Evolutionary conservation across 1,140 invertebrate species (phyloP).

Genomic region (Drosophila nigromelanica): DNA sequence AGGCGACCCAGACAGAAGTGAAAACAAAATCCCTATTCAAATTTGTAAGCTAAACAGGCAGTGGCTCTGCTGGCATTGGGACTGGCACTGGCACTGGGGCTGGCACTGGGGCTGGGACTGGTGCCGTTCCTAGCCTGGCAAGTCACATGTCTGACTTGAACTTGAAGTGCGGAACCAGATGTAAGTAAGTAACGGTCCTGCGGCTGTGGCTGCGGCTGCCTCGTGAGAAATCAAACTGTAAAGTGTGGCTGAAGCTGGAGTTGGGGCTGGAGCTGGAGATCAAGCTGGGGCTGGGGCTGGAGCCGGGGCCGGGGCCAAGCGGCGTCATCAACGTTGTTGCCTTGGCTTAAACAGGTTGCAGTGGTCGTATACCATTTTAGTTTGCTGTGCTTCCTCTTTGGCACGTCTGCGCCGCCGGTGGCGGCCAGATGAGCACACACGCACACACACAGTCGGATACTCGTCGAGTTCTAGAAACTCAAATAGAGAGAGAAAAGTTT

Average conservation of each 20-base stretch:
- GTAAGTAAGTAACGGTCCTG: slow-evolving; percentile 79
- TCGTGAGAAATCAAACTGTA: slow-evolving; percentile 82
- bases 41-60: slow-evolving; percentile 50
- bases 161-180: slow-evolving; percentile 81
- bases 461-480: slow-evolving; percentile 26
- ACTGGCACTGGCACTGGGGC: slow-evolving; percentile 24
- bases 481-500: slow-evolving; percentile 29
- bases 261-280: slow-evolving; percentile 12
- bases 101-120: slow-evolving; percentile 18
- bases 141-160: slow-evolving; percentile 66
- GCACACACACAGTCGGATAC: slow-evolving; percentile 34
- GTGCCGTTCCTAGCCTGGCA: slow-evolving; percentile 20
- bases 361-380: slow-evolving; percentile 81
- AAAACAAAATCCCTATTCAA: slow-evolving; percentile 82
- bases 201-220: slow-evolving; percentile 62
- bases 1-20: slow-evolving; percentile 76
- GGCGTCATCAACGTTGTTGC: slow-evolving; percentile 36
- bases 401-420: slow-evolving; percentile 56
- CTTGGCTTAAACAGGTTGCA: slow-evolving; percentile 72
- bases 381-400: slow-evolving; percentile 61
- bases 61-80: slow-evolving; percentile 13
- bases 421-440: slow-evolving; percentile 48
- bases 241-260: slow-evolving; percentile 66
- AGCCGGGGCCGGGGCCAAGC: slow-evolving; percentile 24
- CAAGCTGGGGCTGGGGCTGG: slow-evolving; percentile 9